Base-by-base conservation (phyloP, 2,888 invertebrate genomes). In the Phengaris alcon region DNA sequence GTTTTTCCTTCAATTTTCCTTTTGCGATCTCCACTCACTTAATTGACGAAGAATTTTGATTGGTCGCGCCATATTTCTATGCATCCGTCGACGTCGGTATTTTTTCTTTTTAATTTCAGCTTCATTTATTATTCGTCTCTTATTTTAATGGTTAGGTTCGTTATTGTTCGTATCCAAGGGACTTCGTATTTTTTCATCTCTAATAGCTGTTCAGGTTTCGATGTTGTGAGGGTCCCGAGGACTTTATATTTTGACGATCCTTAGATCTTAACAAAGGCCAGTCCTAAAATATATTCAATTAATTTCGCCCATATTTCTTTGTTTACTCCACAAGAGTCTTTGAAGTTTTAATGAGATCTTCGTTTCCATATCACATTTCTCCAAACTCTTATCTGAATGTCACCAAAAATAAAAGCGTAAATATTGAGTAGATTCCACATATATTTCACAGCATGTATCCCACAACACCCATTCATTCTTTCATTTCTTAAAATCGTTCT, bases 21-120 rank as follows among this genome's bases (percentile, higher is more conserved):
- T 93, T 91, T 90, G 85, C 91, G 89, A 92, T 92, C 91, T 91
- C 89, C 87, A 87, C 84, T 89, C 89, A 87, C 89, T 93, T 93
- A 93, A 93, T 93, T 93, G 93, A 90, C 91, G 91, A 90, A 88
- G 91, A 91, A 93, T 93, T 93, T 93, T 93, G 93, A 93, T 93
- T 93, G 92, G 92, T 90, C 88, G 81, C 88, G 89, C 89, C 88
- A 90, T 91, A 90, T 91, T 90, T 89, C 91, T 90, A 90, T 90
- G 91, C 91, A 90, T 90, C 89, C 88, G 86, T 84, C 86, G 86
- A 83, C 87, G 84, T 77, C 79, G 82, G 69, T 70, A 79, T 81
- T 80, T 81, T 80, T 80, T 79, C 79, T 87, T 89, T 90, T 87
- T 82, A 86, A 83, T 82, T 82, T 80, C 77, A 76, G 78, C 82